Conservation (phyloP, 2,888 invertebrate genomes). For the Galerucella calmariensis region DNA sequence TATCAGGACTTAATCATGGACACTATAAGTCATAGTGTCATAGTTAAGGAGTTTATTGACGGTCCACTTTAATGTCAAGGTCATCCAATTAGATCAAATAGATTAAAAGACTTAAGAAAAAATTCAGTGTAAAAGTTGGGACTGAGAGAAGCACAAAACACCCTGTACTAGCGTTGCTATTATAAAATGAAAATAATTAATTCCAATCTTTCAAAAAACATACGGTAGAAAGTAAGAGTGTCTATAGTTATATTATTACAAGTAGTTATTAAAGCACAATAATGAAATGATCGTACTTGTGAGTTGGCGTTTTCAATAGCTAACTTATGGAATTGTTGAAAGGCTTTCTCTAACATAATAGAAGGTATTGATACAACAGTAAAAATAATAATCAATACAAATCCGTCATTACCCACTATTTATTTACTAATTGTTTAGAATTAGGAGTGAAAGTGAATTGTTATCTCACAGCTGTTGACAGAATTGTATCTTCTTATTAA, state of each 20-base stretch:
- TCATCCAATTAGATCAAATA: too few species aligned
- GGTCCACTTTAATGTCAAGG: too few species aligned
- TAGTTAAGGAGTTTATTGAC: too few species aligned
- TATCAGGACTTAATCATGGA: too few species aligned
- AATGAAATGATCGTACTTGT: neutral
- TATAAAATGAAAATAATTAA: neutral
- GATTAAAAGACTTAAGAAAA: too few species aligned
- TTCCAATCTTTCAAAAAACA: neutral
- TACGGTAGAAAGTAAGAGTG: slow-evolving; percentile 3
- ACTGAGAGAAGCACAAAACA: too few species aligned
- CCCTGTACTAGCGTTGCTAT: too few species aligned
- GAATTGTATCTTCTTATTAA: neutral
- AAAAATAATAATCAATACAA: slow-evolving; percentile 11
- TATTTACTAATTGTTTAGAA: slow-evolving; percentile 4
- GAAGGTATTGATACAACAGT: neutral
- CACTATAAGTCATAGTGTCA: too few species aligned
- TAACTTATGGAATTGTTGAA: slow-evolving; percentile 3
- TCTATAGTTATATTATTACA: neutral
- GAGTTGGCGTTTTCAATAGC: slow-evolving; percentile 5
- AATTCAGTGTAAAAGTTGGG: too few species aligned
- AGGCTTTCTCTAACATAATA: slow-evolving; percentile 6
- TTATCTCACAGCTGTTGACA: slow-evolving; percentile 2
- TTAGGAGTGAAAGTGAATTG: slow-evolving; percentile 7
- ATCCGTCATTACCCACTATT: neutral
- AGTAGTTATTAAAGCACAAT: neutral